These are phyloP conservation scores for Artibeus lituratus DNA, from an alignment of 2,797 vertebrate species.

Conservation along the genomic window DNA sequence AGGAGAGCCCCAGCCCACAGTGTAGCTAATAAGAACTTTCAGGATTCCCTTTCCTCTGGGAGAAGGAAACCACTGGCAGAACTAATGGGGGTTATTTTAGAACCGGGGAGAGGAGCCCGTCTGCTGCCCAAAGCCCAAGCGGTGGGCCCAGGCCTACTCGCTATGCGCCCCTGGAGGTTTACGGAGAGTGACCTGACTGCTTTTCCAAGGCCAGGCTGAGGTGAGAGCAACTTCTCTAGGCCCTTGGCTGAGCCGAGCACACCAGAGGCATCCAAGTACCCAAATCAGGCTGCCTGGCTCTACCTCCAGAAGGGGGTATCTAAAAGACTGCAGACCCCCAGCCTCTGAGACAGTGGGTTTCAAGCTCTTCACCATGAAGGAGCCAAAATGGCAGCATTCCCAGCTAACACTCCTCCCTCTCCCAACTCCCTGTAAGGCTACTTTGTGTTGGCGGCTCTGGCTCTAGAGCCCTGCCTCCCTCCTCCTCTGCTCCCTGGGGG, in stretches of 20 bases:
- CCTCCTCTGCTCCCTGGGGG: neutral
- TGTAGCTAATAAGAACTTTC: neutral
- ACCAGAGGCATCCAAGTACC: neutral
- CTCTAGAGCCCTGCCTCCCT: neutral
- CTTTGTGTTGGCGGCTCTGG: neutral
- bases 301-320: neutral
- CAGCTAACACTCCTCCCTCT: neutral
- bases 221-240: neutral
- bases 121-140: neutral
- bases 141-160: neutral
- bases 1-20: neutral
- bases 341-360: neutral
- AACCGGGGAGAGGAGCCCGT: neutral
- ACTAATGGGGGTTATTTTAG: neutral
- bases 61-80: neutral
- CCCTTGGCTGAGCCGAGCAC: neutral
- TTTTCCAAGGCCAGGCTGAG: neutral
- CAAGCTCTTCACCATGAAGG: neutral
- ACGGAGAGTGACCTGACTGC: neutral
- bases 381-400: neutral
- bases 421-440: neutral
- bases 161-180: neutral
- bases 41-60: neutral
- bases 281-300: neutral
- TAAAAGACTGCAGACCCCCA: neutral